Base-by-base conservation (phyloP, 2,797 vertebrate genomes). In the Tiaroga cobitis region DNA sequence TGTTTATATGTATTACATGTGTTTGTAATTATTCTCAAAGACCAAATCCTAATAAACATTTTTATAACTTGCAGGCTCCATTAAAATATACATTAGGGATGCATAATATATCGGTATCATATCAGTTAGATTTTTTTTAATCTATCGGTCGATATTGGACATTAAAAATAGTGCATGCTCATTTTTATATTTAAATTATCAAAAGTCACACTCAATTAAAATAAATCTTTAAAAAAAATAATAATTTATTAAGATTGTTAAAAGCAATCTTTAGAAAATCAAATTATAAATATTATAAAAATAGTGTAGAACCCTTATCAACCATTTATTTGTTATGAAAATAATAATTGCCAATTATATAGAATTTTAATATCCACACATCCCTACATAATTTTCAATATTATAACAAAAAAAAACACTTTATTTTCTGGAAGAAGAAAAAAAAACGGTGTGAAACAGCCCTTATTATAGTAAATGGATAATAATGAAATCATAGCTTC, bases 401-500 rank as follows among this genome's bases (percentile, higher is more conserved):
- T 56, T 59, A 8, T 37, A 77, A 76, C 74, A 16, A 16, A 49
- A 21, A 18, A 1, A 26, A 49, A 2, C 1, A 19, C 18, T 2
- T 26, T 61, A 13, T 13, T 51, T 51, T 74, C 8, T 41, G 34
- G 4, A 5, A 61, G 24, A 41, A 41, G 3, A 9, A n/a, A 15
- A n/a, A n/a, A 49, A 49, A 29, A 46, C 0, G 5, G 3, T 13
- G n/a, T 11, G n/a, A 41, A 80, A 67, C 19, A 24, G n/a, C 26
- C 43, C 15, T 16, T 32, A 18, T 9, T 39, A 37, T 56, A 68
- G 4, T 37, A 6, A 82, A 74, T 61, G 7, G 34, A 51, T 32
- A 13, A 37, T 34, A 69, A 26, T 34, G 15, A 9, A 34, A 18
- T 46, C 37, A 37, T 69, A 69, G 8, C 19, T 37, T 86, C 93